phyloP scores from a whole-genome alignment of 2,113 vertebrate genomes.

The Atlantisia rogersi region DNA sequence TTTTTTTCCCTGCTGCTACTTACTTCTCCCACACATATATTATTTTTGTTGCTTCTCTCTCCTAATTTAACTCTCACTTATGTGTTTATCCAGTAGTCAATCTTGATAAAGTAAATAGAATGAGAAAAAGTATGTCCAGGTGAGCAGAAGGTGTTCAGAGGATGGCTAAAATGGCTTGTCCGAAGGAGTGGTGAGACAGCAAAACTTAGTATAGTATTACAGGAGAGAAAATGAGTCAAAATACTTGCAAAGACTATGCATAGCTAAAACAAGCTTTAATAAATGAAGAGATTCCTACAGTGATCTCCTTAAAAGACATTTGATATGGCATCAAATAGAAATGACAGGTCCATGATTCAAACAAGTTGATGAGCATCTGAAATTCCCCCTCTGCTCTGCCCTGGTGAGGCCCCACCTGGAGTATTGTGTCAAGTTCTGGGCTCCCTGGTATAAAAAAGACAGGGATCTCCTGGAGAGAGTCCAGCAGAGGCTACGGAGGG shows the following conservation, averaged over 20 bases:
- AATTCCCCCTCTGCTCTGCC: background rate
- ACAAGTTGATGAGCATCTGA: background rate
- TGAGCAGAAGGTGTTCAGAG: background rate
- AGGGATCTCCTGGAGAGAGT: too few species aligned
- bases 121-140: background rate
- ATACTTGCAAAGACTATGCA: background rate
- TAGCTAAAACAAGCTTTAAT: slow-evolving; percentile 2
- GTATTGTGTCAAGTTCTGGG: too few species aligned
- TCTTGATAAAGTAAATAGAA: background rate
- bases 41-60: background rate
- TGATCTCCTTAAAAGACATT: slow-evolving; percentile 9
- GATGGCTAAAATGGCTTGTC: background rate
- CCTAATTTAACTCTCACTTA: background rate
- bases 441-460: too few species aligned
- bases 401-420: too few species aligned
- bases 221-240: background rate
- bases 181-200: background rate
- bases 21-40: background rate
- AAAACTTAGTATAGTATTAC: background rate
- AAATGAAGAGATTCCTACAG: background rate
- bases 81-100: background rate
- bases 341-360: slow-evolving; percentile 11
- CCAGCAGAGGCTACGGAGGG: too few species aligned
- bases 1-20: background rate
- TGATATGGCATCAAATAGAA: background rate